Base-by-base conservation (phyloP, 2,888 invertebrate species). In the Nomada ferruginata region DNA sequence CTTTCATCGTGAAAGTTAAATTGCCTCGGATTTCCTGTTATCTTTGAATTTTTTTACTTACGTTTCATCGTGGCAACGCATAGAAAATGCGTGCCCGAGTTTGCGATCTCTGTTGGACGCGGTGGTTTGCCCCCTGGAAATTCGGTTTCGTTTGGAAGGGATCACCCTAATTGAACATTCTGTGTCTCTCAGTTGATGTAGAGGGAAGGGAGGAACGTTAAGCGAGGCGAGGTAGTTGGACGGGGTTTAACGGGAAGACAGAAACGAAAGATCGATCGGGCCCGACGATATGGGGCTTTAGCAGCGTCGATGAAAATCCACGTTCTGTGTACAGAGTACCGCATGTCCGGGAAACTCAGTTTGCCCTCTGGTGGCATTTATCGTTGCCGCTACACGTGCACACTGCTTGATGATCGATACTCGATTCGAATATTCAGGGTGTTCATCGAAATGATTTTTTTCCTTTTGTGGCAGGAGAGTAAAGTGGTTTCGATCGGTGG, bases 1-100 rank as follows among this genome's bases (percentile, higher is more conserved):
- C 60, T 61, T 65, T 66, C 36, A 63, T 66, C 76, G 64, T 42
- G 72, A 82, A 85, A 83, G 82, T 82, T 86, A 85, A 85, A 87
- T 87, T 71, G 78, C 73, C 76, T 75, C 42, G 71, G 69, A 69
- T 44, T 69, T 76, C 69, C 60, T 53, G 85, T 64, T 71, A 83
- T 75, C 44, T 50, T 53, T 66, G 85, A 85, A 79, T 85, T 85
- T 85, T 15, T 47, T 47, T 15, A 75, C 59, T 47, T 47, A 75
- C 59, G 29, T 29, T 52, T 47, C 64, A 57, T 74, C 55, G 71
- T 57, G 55, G 26, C n/a, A 68, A 10, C 18, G 15, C 5, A 29
- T 47, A 23, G 47, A 11, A n/a, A n/a, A n/a, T 36, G 5, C 47
- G 20, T 20, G 20, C 29, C 55, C 13, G 20, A 5, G 50, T 23